Conservation (phyloP, 2,113 vertebrate species). For the Gallinago paraguaiae region DNA sequence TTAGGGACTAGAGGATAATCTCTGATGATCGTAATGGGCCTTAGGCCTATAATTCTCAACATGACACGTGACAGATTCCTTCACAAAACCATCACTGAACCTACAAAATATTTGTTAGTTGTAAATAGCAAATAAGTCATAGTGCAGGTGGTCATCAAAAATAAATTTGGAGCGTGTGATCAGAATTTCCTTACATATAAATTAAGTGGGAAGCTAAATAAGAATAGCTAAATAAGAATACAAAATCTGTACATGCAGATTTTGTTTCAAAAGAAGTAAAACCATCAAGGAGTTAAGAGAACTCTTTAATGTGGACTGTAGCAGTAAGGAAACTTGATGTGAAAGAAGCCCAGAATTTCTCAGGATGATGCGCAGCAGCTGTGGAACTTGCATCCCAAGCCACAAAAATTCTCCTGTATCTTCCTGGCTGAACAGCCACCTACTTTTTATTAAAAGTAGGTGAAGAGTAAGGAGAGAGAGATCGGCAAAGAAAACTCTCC, state of each 20-base stretch:
- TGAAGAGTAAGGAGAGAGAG: not conserved
- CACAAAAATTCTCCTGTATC: not conserved
- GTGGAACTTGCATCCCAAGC: not conserved
- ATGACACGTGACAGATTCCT: constrained; percentile 5
- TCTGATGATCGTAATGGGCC: not conserved
- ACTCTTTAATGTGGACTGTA: not conserved
- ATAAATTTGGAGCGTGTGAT: not conserved
- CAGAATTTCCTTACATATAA: not conserved
- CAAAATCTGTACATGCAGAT: not conserved
- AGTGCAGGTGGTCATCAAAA: constrained; percentile 27
- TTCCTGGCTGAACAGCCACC: not conserved
- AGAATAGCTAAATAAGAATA: not conserved
- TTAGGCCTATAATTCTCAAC: not conserved
- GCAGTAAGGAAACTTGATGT: not conserved
- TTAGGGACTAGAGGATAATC: not conserved
- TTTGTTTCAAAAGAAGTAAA: not conserved
- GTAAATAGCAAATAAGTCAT: constrained; percentile 48
- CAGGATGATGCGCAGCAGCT: not conserved
- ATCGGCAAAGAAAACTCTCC: not conserved
- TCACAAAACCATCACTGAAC: constrained; percentile 7
- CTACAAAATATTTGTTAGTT: not conserved
- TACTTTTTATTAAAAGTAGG: not conserved
- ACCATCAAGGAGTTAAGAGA: not conserved
- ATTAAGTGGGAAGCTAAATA: not conserved
- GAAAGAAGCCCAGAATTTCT: not conserved